phyloP scores from a whole-genome alignment of 2,888 invertebrate species.

The Hipparchia semele region DNA sequence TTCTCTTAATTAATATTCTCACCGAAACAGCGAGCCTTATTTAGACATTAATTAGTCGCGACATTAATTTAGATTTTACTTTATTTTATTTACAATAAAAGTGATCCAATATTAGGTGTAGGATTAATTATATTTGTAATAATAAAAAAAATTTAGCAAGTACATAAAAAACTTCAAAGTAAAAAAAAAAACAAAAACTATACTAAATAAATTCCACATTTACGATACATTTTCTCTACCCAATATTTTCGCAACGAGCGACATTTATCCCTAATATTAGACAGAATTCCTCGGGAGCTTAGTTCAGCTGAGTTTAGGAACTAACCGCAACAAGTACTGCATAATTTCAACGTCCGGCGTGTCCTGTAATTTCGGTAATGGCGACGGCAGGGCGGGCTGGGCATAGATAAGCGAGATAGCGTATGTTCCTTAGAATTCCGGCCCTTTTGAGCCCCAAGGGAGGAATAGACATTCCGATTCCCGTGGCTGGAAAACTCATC shows the following conservation, averaged over 20 bases:
- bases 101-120: no score
- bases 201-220: no score
- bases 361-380: conserved; percentile 69
- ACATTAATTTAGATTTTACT: not conserved
- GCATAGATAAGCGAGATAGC: conserved; percentile 58
- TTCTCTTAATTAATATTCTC: no score
- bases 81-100: no score
- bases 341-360: conserved; percentile 39
- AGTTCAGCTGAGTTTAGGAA: conserved; percentile 27
- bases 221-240: not conserved
- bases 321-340: conserved; percentile 38
- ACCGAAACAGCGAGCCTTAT: no score
- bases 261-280: conserved; percentile 28
- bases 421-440: conserved; percentile 40
- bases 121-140: no score
- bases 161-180: no score
- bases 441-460: conserved; percentile 40
- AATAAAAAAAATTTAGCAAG: no score
- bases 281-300: conserved; percentile 28
- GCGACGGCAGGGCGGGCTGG: conserved; percentile 49
- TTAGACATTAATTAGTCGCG: not conserved
- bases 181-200: no score
- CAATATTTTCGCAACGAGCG: conserved; percentile 9
- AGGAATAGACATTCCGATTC: conserved; percentile 28
- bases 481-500: conserved; percentile 26